Conservation (phyloP, 2,113 vertebrate genomes). For the Ardeotis arabs region DNA sequence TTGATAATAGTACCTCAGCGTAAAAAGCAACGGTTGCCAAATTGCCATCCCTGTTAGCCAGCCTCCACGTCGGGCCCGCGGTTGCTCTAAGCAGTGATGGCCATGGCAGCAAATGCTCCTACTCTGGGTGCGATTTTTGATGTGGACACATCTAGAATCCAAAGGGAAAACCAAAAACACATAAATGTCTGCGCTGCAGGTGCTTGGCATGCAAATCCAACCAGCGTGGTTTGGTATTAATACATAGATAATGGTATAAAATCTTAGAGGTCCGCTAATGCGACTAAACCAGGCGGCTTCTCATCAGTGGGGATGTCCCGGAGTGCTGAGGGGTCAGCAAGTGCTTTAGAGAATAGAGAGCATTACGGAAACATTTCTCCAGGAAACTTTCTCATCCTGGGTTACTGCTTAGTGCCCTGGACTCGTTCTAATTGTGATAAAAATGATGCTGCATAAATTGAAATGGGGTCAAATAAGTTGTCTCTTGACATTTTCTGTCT, state of each 20-base stretch:
- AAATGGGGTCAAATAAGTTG: not conserved
- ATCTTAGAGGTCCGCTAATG: not conserved
- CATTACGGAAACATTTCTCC: not conserved
- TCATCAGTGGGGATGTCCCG: not conserved
- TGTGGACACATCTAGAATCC: not conserved
- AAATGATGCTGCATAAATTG: not conserved
- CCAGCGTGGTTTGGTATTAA: not conserved
- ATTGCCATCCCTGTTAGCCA: rapidly evolving
- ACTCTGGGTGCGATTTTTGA: rapidly evolving
- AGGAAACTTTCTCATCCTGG: not conserved
- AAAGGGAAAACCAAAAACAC: not conserved
- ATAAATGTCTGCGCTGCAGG: not conserved
- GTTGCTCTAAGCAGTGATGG: not conserved
- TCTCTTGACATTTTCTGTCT: not conserved
- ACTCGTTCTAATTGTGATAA: not conserved
- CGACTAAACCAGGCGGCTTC: not conserved
- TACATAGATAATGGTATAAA: not conserved
- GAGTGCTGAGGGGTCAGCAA: not conserved
- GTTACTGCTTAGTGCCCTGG: not conserved
- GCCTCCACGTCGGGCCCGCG: rapidly evolving
- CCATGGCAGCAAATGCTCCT: not conserved
- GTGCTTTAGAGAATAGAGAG: not conserved
- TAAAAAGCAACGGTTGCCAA: not conserved
- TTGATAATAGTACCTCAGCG: not conserved
- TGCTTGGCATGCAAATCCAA: not conserved